phyloP scores from a whole-genome alignment of 35 echinoderm and acorn worm species.

The Stichopus chloronotus region DNA sequence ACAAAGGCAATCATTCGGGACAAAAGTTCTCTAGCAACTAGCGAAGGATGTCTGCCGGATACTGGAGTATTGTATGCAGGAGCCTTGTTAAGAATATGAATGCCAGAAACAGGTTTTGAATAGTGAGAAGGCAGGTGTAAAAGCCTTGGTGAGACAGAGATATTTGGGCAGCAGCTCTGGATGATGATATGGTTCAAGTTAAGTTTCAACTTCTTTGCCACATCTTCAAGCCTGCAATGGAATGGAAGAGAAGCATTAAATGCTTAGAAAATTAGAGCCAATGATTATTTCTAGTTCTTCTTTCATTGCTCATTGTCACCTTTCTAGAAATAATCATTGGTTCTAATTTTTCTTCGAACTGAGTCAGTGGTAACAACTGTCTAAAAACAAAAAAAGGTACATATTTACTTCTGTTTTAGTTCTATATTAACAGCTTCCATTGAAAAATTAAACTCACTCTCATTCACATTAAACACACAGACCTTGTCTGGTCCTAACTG shows the following conservation, averaged over 20 bases:
- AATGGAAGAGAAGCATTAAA: neutral
- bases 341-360: no score
- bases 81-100: slow-evolving; percentile 62
- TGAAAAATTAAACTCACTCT: no score
- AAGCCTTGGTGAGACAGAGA: slow-evolving; percentile 56
- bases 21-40: slow-evolving; percentile 78
- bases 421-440: no score
- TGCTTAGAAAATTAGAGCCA: neutral
- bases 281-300: no score
- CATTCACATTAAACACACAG: no score
- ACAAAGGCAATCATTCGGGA: slow-evolving; percentile 78
- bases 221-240: slow-evolving; percentile 77
- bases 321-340: no score
- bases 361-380: no score
- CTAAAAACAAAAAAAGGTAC: no score
- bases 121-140: neutral
- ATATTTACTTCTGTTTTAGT: no score
- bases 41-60: slow-evolving; percentile 62
- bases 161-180: slow-evolving; percentile 86
- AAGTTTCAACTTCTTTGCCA: slow-evolving; percentile 88
- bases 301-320: no score
- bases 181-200: slow-evolving; percentile 87
- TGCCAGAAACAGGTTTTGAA: slow-evolving; percentile 17
- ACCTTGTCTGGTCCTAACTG: no score
- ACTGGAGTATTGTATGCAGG: slow-evolving; percentile 20